Percentiles rank a stretch among this genome's conserved stretches.
Conservation (phyloP, 2,113 vertebrate genomes). For the Platichthys flesus region DNA sequence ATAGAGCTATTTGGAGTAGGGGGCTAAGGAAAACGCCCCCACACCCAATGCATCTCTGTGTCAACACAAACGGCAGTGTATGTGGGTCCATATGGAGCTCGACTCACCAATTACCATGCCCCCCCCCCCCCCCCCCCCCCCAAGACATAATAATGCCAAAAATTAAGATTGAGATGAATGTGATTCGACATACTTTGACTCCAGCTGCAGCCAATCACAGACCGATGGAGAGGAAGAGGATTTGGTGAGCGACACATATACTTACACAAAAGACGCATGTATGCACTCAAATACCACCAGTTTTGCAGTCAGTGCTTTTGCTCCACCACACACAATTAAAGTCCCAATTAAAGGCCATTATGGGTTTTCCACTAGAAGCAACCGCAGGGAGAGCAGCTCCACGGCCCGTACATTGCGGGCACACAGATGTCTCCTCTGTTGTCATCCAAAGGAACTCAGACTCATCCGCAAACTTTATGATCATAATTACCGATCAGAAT, state of each 20-base stretch:
- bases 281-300: conserved; percentile 80
- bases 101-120: conserved; percentile 30
- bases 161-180: conserved; percentile 19
- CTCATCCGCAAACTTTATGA: conserved; percentile 78
- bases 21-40: not conserved
- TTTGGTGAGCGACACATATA: conserved; percentile 69
- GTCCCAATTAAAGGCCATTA: conserved; percentile 83
- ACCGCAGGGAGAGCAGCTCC: conserved; percentile 74
- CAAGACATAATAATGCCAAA: conserved; percentile 38
- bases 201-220: conserved; percentile 31
- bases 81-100: conserved; percentile 7
- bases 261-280: conserved; percentile 74
- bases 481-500: conserved; percentile 81
- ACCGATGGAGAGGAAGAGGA: conserved; percentile 59
- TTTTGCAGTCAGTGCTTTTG: conserved; percentile 78
- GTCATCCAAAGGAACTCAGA: conserved; percentile 78
- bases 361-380: conserved; percentile 76
- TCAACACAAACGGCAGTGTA: conserved; percentile 40
- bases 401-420: conserved; percentile 70
- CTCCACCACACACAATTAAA: conserved; percentile 81
- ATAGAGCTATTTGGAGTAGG: conserved; percentile 24
- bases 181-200: conserved; percentile 49
- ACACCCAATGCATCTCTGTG: conserved; percentile 60
- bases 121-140: conserved; percentile 10
- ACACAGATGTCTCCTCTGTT: conserved; percentile 78